phyloP scores from a whole-genome alignment of 1,140 invertebrate genomes.

The Littorina saxatilis region DNA sequence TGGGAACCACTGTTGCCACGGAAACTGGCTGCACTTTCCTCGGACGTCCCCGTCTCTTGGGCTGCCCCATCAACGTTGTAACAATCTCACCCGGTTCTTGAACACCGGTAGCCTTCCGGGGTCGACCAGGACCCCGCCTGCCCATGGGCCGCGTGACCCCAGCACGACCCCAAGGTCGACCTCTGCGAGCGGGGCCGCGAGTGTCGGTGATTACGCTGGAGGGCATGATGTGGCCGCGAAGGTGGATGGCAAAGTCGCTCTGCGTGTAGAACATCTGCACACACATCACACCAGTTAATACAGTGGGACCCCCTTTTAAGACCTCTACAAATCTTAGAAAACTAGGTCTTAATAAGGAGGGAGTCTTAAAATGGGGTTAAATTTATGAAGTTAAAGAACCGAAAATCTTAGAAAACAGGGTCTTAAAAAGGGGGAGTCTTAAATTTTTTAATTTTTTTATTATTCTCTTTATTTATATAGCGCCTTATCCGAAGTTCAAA shows the following conservation, averaged over 20 bases:
- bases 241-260: constrained; percentile 55
- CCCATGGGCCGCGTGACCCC: constrained; percentile 21
- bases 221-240: constrained; percentile 55
- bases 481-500: too few species aligned
- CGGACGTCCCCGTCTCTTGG: constrained; percentile 27
- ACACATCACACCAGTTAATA: constrained; percentile 35
- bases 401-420: too few species aligned
- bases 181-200: background rate
- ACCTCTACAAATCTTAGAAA: too few species aligned
- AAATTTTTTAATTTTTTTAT: too few species aligned
- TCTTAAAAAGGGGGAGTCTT: too few species aligned
- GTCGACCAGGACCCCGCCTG: constrained; percentile 40
- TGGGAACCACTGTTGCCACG: background rate
- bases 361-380: too few species aligned
- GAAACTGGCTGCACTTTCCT: constrained; percentile 36
- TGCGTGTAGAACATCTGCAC: constrained; percentile 50
- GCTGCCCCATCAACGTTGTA: background rate
- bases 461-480: too few species aligned
- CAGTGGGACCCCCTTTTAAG: too few species aligned
- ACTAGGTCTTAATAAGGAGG: too few species aligned
- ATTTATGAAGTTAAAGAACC: too few species aligned
- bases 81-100: constrained; percentile 16
- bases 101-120: background rate
- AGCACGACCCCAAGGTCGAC: background rate
- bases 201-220: constrained; percentile 9